Evolutionary conservation across 1,140 invertebrate genomes (phyloP).

Genomic region (Pseudomyrmex gracilis): DNA sequence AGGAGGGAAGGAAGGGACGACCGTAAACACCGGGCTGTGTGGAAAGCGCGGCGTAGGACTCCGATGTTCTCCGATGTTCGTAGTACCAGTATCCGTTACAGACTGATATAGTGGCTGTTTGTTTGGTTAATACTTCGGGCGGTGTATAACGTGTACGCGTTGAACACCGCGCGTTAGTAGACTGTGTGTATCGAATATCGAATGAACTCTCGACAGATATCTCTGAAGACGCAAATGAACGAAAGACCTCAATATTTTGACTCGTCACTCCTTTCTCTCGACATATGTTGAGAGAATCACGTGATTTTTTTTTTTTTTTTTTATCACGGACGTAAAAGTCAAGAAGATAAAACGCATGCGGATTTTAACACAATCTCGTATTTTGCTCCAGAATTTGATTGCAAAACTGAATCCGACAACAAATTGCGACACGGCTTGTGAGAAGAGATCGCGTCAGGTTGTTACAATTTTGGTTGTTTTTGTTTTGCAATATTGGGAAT

Average conservation of each 20-base stretch:
- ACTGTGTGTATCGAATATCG: background rate
- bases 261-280: background rate
- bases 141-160: conserved; percentile 17
- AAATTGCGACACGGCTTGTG: background rate
- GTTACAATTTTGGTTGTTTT: conserved; percentile 15
- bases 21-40: conserved; percentile 57
- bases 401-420: background rate
- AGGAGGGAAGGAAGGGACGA: conserved; percentile 1
- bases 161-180: conserved; percentile 12
- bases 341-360: background rate
- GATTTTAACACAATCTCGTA: background rate
- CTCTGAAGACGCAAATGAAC: background rate
- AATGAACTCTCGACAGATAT: background rate
- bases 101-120: conserved; percentile 63
- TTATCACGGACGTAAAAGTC: background rate
- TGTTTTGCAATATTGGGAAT: conserved; percentile 14
- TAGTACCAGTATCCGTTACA: conserved; percentile 70
- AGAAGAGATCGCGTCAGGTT: background rate
- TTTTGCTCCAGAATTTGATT: background rate
- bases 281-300: background rate
- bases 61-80: conserved; percentile 59
- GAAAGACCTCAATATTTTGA: conserved; percentile 2
- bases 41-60: conserved; percentile 51
- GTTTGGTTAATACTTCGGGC: conserved; percentile 52
- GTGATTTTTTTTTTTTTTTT: background rate